Conservation (phyloP, 2,113 vertebrate species). For the Propithecus coquereli region DNA sequence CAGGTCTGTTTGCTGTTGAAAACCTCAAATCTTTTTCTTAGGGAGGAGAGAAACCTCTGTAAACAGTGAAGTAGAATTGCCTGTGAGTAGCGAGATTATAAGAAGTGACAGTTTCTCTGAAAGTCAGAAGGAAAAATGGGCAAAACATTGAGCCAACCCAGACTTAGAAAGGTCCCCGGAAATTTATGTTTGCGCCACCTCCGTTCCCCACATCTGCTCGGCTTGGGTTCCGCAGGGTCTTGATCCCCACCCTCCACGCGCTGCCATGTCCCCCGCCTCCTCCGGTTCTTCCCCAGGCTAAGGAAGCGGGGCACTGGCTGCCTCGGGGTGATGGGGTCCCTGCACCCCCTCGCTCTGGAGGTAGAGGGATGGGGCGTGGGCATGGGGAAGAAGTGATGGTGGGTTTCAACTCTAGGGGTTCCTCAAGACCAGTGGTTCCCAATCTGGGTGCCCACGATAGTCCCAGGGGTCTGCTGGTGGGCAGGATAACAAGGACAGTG, state of each 20-base stretch:
- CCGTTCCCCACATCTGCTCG: fast-evolving
- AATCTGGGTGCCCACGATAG: fast-evolving
- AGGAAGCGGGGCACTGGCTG: fast-evolving
- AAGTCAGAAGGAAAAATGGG: neutral
- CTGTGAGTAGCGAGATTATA: fast-evolving
- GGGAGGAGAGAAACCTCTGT: neutral
- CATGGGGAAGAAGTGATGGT: neutral
- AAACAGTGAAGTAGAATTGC: fast-evolving
- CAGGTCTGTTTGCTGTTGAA: neutral
- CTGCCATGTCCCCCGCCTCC: fast-evolving
- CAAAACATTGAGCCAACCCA: fast-evolving
- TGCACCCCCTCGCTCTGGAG: too few species aligned
- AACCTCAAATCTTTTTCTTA: neutral
- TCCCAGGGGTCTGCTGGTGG: fast-evolving
- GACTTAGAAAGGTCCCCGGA: neutral
- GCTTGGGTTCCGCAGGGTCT: fast-evolving
- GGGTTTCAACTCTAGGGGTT: neutral
- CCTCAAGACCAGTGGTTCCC: neutral
- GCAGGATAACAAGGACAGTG: neutral
- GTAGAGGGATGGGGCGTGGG: too few species aligned
- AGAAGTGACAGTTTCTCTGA: neutral
- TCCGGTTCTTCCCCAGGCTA: too few species aligned
- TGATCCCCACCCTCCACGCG: fast-evolving
- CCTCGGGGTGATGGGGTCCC: fast-evolving
- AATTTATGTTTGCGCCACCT: fast-evolving